Evolutionary conservation across 2,113 vertebrate species (phyloP).

Genomic region (Colaptes auratus): DNA sequence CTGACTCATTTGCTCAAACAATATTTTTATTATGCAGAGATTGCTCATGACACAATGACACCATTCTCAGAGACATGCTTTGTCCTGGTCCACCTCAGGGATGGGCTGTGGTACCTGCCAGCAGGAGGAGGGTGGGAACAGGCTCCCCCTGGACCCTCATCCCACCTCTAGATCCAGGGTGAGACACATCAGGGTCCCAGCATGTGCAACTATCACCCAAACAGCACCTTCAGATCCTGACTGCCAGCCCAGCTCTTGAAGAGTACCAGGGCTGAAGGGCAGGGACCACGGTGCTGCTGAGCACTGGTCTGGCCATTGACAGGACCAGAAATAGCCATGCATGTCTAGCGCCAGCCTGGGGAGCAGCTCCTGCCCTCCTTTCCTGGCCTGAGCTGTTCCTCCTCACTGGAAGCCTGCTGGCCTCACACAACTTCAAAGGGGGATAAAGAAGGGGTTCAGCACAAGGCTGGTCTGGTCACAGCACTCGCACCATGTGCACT

Average conservation of each 20-base stretch:
- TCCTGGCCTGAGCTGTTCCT: neutral
- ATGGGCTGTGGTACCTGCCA: neutral
- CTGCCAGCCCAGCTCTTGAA: neutral
- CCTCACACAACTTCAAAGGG: neutral
- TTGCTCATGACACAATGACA: conserved; percentile 53
- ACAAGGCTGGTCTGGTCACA: neutral
- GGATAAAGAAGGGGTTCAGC: neutral
- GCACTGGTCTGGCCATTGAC: rapidly evolving
- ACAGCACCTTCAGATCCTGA: neutral
- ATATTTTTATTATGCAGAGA: conserved; percentile 43
- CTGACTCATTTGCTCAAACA: conserved; percentile 60
- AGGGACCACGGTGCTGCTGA: rapidly evolving
- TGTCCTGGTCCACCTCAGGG: rapidly evolving
- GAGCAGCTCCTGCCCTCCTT: neutral
- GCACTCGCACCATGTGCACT: rapidly evolving
- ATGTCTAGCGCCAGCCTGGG: rapidly evolving
- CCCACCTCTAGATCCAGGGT: rapidly evolving
- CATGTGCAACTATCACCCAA: neutral
- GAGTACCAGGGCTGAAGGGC: neutral
- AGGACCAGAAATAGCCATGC: neutral
- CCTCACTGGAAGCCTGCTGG: too few relatives aligned
- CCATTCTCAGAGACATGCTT: conserved; percentile 39
- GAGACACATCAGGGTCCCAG: rapidly evolving
- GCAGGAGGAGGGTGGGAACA: neutral
- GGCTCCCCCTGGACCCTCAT: rapidly evolving